Evolutionary conservation across 2,888 invertebrate species (phyloP), one percentile per base, ranked within the genome.

Genomic region (Lamellibrachia satsuma): DNA sequence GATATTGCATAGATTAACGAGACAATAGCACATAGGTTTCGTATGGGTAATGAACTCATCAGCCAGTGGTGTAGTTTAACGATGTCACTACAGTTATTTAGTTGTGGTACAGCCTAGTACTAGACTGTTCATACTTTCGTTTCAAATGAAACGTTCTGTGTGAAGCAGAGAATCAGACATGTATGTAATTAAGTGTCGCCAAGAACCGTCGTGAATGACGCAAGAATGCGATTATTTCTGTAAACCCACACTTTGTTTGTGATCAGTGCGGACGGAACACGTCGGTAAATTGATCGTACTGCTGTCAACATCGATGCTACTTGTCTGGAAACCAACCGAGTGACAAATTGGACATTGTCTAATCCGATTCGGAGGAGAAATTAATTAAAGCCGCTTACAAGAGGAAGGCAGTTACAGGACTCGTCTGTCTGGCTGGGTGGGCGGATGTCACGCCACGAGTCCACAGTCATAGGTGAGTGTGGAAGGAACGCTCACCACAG

Each of bases 291-390:
- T 75, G 75, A 75, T 22, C 75, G 75, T 15, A 7, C 3, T 75
- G 75, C 75, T 75, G 75, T 75, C 75, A 75, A 75, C 75, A 75
- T 75, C 4, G 22, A 75, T 75, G 22, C 22, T n/a, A 6, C 75
- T 75, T 75, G 22, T 75, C 75, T 22, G 75, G 75, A 75, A 75
- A 75, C 75, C 75, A 22, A 22, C 75, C 22, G 75, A 75, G 75
- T 75, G 75, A 75, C 15, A 75, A 75, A 75, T 75, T 75, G 75
- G 75, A 75, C 75, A 75, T 75, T 75, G 75, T 75, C 75, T 75
- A 75, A 75, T 75, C 75, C 75, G 75, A 75, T 75, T 75, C 75
- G 75, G 75, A 75, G 22, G 75, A 75, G 75, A 75, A 75, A 75
- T 75, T 3, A 75, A 75, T 22, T 75, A 75, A 75, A 75, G 75